Evolutionary conservation across 2,888 invertebrate genomes (phyloP).

Genomic region (Polydrusus tereticollis): DNA sequence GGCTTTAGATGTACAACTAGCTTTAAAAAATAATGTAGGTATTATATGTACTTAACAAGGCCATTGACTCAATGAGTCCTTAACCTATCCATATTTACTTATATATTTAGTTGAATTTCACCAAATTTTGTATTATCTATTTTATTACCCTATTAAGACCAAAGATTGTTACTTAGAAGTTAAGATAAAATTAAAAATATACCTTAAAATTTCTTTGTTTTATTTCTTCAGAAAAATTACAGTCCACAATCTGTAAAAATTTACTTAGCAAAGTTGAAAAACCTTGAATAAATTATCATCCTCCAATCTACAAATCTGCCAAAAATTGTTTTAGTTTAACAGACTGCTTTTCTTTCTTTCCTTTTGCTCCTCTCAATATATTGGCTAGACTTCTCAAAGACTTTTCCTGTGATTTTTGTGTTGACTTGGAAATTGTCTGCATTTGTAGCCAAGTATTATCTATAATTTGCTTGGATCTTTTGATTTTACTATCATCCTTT

Average conservation of each 20-base stretch:
- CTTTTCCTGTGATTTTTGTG: constrained; percentile 22
- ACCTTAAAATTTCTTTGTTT: neutral
- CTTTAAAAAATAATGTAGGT: no score
- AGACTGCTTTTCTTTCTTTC: constrained; percentile 32
- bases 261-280: no score
- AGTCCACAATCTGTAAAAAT: no score
- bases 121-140: constrained; percentile 17
- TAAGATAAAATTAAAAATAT: neutral
- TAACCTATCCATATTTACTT: neutral
- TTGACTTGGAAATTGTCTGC: neutral
- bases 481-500: constrained; percentile 43
- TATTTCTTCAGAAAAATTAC: no score
- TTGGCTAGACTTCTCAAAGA: constrained; percentile 26
- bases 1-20: no score
- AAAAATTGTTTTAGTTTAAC: constrained; percentile 44
- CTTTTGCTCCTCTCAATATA: constrained; percentile 43
- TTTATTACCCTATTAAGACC: constrained; percentile 10
- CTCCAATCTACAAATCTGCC: constrained; percentile 8
- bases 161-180: constrained; percentile 12
- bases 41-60: neutral
- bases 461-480: constrained; percentile 4
- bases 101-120: constrained; percentile 9
- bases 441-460: neutral
- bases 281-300: no score
- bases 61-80: neutral